These are phyloP conservation scores for Vollenhovia emeryi DNA, from an alignment of 1,140 invertebrate species.

Conservation along the genomic window DNA sequence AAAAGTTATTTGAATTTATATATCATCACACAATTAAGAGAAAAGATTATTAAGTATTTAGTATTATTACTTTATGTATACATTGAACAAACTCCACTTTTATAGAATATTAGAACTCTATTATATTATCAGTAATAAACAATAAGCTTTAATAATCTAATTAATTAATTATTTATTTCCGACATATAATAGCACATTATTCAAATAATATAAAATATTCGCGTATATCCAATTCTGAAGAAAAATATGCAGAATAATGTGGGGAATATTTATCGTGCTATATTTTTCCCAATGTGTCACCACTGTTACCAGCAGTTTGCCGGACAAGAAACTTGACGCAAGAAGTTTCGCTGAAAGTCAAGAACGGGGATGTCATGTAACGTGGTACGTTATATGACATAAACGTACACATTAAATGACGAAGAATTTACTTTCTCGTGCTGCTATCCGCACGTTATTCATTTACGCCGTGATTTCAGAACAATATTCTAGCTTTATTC, in stretches of 20 bases:
- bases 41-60: not conserved
- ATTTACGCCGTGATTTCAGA: slow-evolving; percentile 11
- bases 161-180: not conserved
- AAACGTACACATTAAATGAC: slow-evolving; percentile 37
- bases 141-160: not conserved
- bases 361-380: slow-evolving; percentile 53
- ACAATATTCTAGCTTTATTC: not conserved
- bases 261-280: slow-evolving; percentile 44
- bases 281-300: slow-evolving; percentile 35
- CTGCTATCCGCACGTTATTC: slow-evolving; percentile 4
- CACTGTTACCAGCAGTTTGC: slow-evolving; percentile 35
- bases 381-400: not conserved
- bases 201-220: not conserved
- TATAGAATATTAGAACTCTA: not conserved
- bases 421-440: slow-evolving; percentile 62
- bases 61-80: not conserved
- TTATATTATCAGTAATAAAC: not conserved
- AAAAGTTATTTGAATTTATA: slow-evolving; percentile 1
- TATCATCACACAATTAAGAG: not conserved
- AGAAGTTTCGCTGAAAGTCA: slow-evolving; percentile 51
- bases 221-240: not conserved
- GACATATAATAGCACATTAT: not conserved
- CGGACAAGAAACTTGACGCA: slow-evolving; percentile 56
- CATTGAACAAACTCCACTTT: not conserved
- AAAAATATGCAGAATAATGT: not conserved